Evolutionary conservation across 2,888 invertebrate genomes (phyloP), one percentile per base, ranked within the genome.

Genomic region (Ormyrus nitidulus): DNA sequence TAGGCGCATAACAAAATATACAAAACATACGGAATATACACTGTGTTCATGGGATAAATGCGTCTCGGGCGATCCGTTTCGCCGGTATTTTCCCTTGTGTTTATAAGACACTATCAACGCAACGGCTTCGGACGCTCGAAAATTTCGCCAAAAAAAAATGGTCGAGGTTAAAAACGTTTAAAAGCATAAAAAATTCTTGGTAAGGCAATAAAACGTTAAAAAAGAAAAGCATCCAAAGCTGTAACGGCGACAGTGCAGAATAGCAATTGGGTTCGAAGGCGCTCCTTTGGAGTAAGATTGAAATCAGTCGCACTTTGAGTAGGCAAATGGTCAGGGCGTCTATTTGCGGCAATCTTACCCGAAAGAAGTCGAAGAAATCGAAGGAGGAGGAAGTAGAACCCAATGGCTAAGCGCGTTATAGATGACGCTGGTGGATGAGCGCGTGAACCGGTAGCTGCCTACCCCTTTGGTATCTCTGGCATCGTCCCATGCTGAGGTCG

Each of bases 401-500:
- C 61, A 68, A 76, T 68, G 5, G 65, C 8, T 11, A 7, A n/a
- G 10, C 9, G 44, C 59, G 44, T 34, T 80, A 90, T 58, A 87
- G 85, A 84, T 88, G 89, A 86, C 87, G 88, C 83, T 90, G 89
- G 83, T 89, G 90, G 81, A 90, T 88, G 77, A 90, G 88, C 81
- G 90, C 88, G 82, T 89, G 90, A 82, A 90, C 90, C 76, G 90
- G 90, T 85, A 89, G 86, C 84, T 89, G 89, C 86, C 88, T 89
- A 83, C 88, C 89, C 89, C 90, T 90, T 89, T 90, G 90, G 86
- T 90, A 90, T 86, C 89, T 90, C 87, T 89, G 89, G 84, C 88
- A 88, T 83, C 89, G 88, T 81, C 88, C 88, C 87, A 87, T 87
- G 82, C 86, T 87, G 77, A 88, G 81, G 83, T 90, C 89, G 79